Percentiles rank a stretch among this genome's conserved stretches.
These are phyloP conservation scores for Pissodes strobi DNA, from an alignment of 1,140 invertebrate genomes.

Conservation along the genomic window DNA sequence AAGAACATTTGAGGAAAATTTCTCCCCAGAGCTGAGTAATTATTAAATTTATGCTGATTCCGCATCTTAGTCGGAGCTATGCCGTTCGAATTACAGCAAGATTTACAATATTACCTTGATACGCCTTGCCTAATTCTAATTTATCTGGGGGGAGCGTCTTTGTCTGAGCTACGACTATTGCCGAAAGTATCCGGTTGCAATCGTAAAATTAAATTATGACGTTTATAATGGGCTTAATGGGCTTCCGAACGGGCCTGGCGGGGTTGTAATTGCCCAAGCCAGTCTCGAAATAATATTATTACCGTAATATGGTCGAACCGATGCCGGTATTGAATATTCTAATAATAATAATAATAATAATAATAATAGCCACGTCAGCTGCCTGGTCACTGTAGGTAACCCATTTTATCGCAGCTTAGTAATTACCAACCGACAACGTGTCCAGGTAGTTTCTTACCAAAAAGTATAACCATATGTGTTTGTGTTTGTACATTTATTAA, in stretches of 20 bases:
- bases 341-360: too few relatives aligned
- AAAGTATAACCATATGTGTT: too few relatives aligned
- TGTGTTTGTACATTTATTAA: too few relatives aligned
- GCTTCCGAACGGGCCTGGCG: conserved; percentile 23
- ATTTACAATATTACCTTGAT: conserved; percentile 59
- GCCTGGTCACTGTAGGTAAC: too few relatives aligned
- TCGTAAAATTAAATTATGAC: conserved; percentile 54
- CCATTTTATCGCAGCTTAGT: too few relatives aligned
- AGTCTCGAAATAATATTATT: conserved; percentile 27
- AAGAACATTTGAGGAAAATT: conserved; percentile 38
- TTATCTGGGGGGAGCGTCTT: conserved; percentile 52
- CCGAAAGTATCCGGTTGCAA: conserved; percentile 48
- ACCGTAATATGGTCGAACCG: too few relatives aligned
- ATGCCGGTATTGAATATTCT: too few relatives aligned
- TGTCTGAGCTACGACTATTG: conserved; percentile 52
- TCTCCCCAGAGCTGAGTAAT: conserved; percentile 51
- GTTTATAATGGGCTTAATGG: conserved; percentile 44
- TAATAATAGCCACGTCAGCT: too few relatives aligned
- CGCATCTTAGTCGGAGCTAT: conserved; percentile 56
- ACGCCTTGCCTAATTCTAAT: conserved; percentile 57
- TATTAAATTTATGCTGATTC: conserved; percentile 61
- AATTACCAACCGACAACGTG: too few relatives aligned
- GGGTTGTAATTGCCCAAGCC: conserved; percentile 21
- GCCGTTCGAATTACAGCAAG: conserved; percentile 56
- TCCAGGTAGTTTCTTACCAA: too few relatives aligned